Base-by-base conservation (phyloP, 2,797 vertebrate genomes). In the Protonibea diacanthus region DNA sequence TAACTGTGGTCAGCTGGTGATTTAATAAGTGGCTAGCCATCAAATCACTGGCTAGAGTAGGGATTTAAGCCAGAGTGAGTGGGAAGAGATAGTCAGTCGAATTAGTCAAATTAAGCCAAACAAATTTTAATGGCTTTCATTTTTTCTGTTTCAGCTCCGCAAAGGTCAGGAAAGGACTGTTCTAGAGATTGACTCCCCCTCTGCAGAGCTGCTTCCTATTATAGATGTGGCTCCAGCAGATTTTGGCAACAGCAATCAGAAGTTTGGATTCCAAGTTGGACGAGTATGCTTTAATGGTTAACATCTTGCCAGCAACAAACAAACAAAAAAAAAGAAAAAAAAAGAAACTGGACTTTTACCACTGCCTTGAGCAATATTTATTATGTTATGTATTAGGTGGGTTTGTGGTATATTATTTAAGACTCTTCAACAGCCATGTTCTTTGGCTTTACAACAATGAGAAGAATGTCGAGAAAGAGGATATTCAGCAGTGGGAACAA, bases 241-340 rank as follows among this genome's bases (percentile, higher is more conserved):
- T 91, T 97, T 98, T 25, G 97, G 97, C 56, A 94, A 89, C 61
- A 87, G 63, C 82, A 96, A 94, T 90, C 97, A 99, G 87, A 99
- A 98, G 90, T 99, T 98, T 61, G 97, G 97, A 73, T 99, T 99
- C 87, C 92, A 98, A 85, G 93, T 98, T 25, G 97, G 97, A 61
- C 96, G 91, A 1, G 96, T 98, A 21, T 99, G 97, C 93, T 99
- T 98, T 86, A 93, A 86, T 45, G 95, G 97, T 89, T 99, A 96
- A 96, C 63, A 25, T 64, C 68, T 52, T 45, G 48, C 66, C 70
- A 70, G 23, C 7, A 33, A 71, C 60, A 77, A 45, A 80, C 52
- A 77, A 61, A 74, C 42, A 77, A 44, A 84, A 69, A 61, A 77
- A 77, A 69, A 25, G 64, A 78, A 68, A 75, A 57, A 76, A 42